Evolutionary conservation across 2,797 vertebrate species (phyloP), one percentile per base, ranked within the genome.

Genomic region (Oreochromis mossambicus): DNA sequence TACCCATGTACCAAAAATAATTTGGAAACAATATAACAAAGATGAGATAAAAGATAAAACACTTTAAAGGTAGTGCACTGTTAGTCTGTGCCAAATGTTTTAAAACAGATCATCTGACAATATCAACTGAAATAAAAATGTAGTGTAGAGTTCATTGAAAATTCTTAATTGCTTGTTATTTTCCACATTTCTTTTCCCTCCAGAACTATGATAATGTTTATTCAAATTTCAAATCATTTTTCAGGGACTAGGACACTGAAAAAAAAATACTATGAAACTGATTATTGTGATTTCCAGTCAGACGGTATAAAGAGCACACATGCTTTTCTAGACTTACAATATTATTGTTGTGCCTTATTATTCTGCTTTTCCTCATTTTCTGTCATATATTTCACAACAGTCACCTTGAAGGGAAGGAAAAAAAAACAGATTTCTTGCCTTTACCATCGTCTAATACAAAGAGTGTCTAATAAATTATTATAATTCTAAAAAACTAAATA

Each of bases 1-100:
- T 91, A 91, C 83, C 87, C 87, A 87, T 92, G 84, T 89, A 89
- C 91, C 77, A 77, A 76, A 82, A 87, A 75, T 84, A 84, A 83
- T 66, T 7, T 79, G 86, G 82, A 87, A 86, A 36, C 19, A 3
- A 78, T 83, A 82, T 93, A 89, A 92, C 92, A 87, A 92, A 83
- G 77, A 83, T 76, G 10, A 26, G 26, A 76, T 55, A 34, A 51
- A 75, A n/a, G 26, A 36, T 82, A 83, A 51, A 75, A 79, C n/a
- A 70, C 77, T 79, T 85, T 8, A 63, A 24, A 79, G 19, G 43
- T 56, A 46, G 79, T 50, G 43, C 52, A 43, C 54, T 83, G 79
- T 87, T 85, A 89, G 82, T 56, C 52, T 87, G 86, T 66, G 70
- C 24, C 85, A 43, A 81, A 80, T 85, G 50, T 51, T 15, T 52